Evolutionary conservation across 2,113 vertebrate species (phyloP).

Genomic region (Isichthys henryi): DNA sequence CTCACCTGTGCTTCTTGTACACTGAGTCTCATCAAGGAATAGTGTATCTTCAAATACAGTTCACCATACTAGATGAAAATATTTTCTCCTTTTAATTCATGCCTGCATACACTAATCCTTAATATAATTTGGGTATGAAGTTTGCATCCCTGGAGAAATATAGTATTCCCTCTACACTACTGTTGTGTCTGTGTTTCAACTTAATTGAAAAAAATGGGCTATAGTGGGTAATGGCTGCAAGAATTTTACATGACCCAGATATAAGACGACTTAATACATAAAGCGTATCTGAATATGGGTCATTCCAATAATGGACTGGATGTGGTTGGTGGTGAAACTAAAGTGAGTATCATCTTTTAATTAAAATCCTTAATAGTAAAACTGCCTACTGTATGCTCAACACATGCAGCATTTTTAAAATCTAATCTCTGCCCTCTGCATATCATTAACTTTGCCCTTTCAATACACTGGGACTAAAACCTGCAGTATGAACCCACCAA

Average conservation of each 20-base stretch:
- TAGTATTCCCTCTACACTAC: background rate
- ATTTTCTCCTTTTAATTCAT: background rate
- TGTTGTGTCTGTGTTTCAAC: background rate
- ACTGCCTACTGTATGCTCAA: background rate
- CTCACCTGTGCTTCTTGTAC: background rate
- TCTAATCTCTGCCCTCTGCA: background rate
- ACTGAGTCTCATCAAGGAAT: background rate
- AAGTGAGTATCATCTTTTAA: background rate
- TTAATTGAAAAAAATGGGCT: background rate
- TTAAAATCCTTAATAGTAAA: background rate
- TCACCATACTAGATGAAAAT: background rate
- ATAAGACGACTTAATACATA: background rate
- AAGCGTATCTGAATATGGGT: background rate
- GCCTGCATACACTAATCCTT: background rate
- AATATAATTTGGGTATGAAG: background rate
- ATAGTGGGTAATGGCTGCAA: background rate
- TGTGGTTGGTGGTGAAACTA: background rate
- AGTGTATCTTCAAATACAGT: background rate
- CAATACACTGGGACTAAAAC: background rate
- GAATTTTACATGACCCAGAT: background rate
- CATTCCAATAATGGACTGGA: background rate
- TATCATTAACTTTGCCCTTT: background rate
- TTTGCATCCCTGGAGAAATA: background rate
- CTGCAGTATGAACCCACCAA: background rate
- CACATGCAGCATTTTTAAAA: background rate